phyloP scores from a whole-genome alignment of 2,113 vertebrate genomes.

The Alaudala cheleensis region DNA sequence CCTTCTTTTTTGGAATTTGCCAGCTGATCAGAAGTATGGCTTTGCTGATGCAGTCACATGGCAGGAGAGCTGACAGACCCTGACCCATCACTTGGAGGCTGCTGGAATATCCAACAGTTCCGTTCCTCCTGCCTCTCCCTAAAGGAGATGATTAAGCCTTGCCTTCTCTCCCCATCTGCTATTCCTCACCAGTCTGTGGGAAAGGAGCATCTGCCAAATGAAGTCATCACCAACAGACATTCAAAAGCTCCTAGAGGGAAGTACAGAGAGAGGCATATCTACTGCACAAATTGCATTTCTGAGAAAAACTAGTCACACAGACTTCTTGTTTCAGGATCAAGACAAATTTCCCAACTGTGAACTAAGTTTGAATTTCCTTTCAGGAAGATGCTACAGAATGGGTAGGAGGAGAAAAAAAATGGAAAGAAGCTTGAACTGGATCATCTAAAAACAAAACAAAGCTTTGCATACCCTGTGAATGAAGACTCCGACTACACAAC shows the following conservation, averaged over 20 bases:
- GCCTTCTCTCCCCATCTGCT: not conserved
- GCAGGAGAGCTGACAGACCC: not conserved
- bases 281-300: not conserved
- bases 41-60: not conserved
- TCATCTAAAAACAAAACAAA: not conserved
- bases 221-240: not conserved
- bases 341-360: not conserved
- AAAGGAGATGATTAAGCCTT: not conserved
- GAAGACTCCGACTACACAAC: not conserved
- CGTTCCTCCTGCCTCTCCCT: not conserved
- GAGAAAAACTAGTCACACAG: not conserved
- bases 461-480: not conserved
- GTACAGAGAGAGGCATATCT: not conserved
- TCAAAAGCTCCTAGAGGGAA: not conserved
- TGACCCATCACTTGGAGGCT: not conserved
- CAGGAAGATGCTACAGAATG: not conserved
- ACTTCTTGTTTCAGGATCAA: not conserved
- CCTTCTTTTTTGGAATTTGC: not conserved
- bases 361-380: not conserved
- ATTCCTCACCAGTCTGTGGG: not conserved
- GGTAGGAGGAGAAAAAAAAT: not conserved
- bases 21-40: not conserved
- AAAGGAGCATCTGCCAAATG: not conserved
- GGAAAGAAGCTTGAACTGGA: not conserved
- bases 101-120: not conserved